Conservation (phyloP, 2,888 invertebrate genomes). For the Portevinia maculata region DNA sequence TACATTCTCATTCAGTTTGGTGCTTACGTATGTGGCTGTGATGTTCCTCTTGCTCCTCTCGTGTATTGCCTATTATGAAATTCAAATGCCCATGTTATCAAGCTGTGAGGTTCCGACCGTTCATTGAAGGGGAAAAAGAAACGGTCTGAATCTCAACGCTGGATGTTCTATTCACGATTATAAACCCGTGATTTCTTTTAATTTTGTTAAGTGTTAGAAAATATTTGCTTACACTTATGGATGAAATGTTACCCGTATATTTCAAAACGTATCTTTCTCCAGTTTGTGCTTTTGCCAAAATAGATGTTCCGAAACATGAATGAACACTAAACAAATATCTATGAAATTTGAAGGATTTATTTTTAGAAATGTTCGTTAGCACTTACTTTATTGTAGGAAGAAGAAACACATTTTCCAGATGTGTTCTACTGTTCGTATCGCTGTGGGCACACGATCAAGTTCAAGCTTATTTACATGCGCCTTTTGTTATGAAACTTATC, state of each 20-base stretch:
- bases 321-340: slow-evolving; percentile 17
- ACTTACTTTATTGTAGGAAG: too few species aligned
- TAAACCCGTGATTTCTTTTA: too few species aligned
- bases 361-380: slow-evolving; percentile 23
- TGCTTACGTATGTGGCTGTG: slow-evolving; percentile 5
- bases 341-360: slow-evolving; percentile 15
- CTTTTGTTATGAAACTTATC: neutral
- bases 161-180: neutral
- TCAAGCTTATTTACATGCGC: slow-evolving; percentile 10
- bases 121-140: slow-evolving; percentile 8
- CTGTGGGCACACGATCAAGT: slow-evolving; percentile 16
- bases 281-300: too few species aligned
- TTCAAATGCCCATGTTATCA: slow-evolving; percentile 27
- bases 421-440: neutral
- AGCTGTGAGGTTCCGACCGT: slow-evolving; percentile 9
- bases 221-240: too few species aligned
- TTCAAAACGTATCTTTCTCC: too few species aligned
- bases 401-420: slow-evolving; percentile 10
- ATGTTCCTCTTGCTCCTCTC: neutral
- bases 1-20: neutral
- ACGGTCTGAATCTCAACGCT: neutral
- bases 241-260: too few species aligned
- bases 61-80: neutral
- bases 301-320: neutral
- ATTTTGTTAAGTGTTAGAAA: too few species aligned